Conservation (phyloP, 2,888 invertebrate genomes). For the Tuta absoluta region DNA sequence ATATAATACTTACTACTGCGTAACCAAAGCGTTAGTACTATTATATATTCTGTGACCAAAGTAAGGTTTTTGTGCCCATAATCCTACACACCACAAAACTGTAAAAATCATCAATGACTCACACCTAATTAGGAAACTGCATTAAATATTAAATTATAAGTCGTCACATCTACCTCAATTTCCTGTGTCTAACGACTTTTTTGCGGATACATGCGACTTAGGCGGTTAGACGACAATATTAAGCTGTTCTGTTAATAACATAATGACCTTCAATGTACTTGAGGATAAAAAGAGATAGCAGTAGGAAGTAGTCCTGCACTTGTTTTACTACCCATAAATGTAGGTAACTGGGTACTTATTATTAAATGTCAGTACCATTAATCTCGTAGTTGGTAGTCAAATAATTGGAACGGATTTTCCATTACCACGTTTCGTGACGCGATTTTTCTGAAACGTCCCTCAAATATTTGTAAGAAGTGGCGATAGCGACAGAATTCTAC, state of each 20-base stretch:
- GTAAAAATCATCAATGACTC: no score
- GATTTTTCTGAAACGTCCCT: no score
- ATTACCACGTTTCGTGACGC: neutral
- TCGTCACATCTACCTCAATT: slow-evolving; percentile 20
- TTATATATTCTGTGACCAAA: no score
- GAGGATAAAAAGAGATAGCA: slow-evolving; percentile 46
- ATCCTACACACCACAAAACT: neutral
- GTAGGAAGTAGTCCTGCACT: slow-evolving; percentile 54
- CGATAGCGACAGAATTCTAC: no score
- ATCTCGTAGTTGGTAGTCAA: neutral
- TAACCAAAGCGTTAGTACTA: no score
- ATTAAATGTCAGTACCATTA: neutral
- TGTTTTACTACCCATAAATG: slow-evolving; percentile 35
- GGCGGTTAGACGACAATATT: slow-evolving; percentile 32
- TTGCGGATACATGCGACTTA: slow-evolving; percentile 23
- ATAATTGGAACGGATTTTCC: neutral
- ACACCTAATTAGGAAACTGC: slow-evolving; percentile 1
- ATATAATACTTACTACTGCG: no score
- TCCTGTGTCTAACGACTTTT: slow-evolving; percentile 31
- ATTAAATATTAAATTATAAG: slow-evolving; percentile 1
- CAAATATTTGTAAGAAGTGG: no score
- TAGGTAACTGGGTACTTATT: slow-evolving; percentile 2
- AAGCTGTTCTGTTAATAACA: slow-evolving; percentile 29
- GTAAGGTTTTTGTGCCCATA: no score
- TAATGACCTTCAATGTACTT: slow-evolving; percentile 35